Evolutionary conservation across 2,797 vertebrate genomes (phyloP).

Genomic region (Cuculus canorus): DNA sequence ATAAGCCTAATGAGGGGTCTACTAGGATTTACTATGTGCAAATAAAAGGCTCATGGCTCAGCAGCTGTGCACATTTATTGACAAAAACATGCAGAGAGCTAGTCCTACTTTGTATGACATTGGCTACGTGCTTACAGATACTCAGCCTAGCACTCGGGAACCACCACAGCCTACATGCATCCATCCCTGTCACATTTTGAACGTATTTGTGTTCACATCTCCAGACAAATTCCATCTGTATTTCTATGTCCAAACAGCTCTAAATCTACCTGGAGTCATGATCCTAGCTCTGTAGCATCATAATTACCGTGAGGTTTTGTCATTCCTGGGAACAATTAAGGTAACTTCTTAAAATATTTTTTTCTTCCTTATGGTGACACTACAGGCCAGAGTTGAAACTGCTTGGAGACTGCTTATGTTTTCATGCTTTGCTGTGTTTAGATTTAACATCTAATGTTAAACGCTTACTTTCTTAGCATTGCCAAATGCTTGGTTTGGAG

Average conservation of each 20-base stretch:
- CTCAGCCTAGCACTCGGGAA: neutral
- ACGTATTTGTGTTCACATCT: neutral
- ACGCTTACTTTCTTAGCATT: neutral
- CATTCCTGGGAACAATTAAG: neutral
- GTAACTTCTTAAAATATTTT: neutral
- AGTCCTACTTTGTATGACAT: neutral
- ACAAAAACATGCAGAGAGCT: neutral
- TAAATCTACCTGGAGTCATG: neutral
- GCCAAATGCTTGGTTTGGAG: neutral
- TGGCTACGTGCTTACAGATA: neutral
- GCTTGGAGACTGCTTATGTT: neutral
- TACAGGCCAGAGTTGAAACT: neutral
- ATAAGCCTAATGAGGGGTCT: neutral
- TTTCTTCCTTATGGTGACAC: neutral
- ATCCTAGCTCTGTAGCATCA: neutral
- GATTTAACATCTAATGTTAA: neutral
- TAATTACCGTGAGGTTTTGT: neutral
- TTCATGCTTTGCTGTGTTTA: neutral
- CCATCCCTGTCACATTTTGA: neutral
- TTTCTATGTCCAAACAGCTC: neutral
- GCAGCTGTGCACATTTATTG: neutral
- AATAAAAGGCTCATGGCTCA: neutral
- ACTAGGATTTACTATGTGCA: neutral
- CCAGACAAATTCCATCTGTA: neutral
- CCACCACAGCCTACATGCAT: fast-evolving